A percentile compares a stretch with the other conserved stretches of the same genome.
These are phyloP conservation scores for Drosophila cognata DNA, from an alignment of 2,888 invertebrate genomes.

Conservation along the genomic window DNA sequence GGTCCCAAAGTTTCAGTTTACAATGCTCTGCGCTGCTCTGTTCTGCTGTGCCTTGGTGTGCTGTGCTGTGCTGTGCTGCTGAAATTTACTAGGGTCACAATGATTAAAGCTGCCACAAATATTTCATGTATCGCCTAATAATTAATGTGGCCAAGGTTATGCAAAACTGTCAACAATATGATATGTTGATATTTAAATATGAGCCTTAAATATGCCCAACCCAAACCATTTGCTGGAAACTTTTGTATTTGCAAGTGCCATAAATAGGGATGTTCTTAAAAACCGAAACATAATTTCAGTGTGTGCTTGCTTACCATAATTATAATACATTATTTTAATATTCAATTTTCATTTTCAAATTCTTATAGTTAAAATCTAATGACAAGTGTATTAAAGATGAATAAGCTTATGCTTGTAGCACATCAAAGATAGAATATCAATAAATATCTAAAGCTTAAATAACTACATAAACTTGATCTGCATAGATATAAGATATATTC, in stretches of 20 bases:
- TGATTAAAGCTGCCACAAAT: constrained; percentile 57
- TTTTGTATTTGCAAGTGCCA: not conserved
- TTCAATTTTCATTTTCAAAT: not conserved
- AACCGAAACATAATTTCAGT: not conserved
- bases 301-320: not conserved
- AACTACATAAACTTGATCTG: not conserved
- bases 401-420: not conserved
- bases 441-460: not conserved
- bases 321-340: not conserved
- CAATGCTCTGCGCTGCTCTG: not conserved
- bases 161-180: constrained; percentile 62
- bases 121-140: constrained; percentile 54
- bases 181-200: constrained; percentile 59
- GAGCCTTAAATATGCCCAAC: constrained; percentile 47
- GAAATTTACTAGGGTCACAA: constrained; percentile 41
- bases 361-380: not conserved
- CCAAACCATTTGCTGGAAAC: constrained; percentile 13
- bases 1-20: constrained; percentile 41
- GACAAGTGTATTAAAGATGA: not conserved
- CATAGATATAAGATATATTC: not conserved
- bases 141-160: constrained; percentile 69
- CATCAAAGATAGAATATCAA: not conserved
- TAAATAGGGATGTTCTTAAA: constrained; percentile 12
- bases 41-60: not conserved
- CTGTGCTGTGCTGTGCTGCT: not conserved